Base-by-base conservation (phyloP, 2,113 vertebrate species). In the Ardeotis arabs region DNA sequence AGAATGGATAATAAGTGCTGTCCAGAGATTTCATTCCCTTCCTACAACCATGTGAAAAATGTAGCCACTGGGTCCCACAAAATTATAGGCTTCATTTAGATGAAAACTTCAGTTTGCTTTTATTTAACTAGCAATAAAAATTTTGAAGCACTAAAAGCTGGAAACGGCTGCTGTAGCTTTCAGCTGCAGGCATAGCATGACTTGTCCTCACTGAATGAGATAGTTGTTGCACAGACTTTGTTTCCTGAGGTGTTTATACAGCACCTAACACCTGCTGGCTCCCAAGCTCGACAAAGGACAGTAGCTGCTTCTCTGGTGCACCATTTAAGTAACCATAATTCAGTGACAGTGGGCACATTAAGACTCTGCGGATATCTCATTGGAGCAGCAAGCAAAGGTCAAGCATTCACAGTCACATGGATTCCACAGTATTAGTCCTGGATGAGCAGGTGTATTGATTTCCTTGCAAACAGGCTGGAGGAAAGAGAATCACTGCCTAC, bases 41-140 rank as follows among this genome's bases (percentile, higher is more conserved):
- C 87, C 31, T 76, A 73, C 45, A 91, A 63, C 44, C 16, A n/a
- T 44, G 55, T 90, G 94, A 96, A 93, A 95, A 91, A 96, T 84
- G 60, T 92, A 86, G 63, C 89, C 89, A 90, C 59, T 62, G 64
- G 49, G 73, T 84, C 45, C 56, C 47, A 95, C 45, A 85, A 85
- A 95, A 90, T 93, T 95, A 92, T 44, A 90, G 69, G 56, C 47
- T 94, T 95, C 76, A 89, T 73, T 88, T 93, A 84, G 60, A 87
- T 87, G n/a, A 96, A 95, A 96, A 78, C 49, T 93, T 94, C 9
- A 3, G 79, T 90, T 96, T 74, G 64, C 68, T 93, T 93, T 88
- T 94, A 84, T 95, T 96, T 93, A 91, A 95, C 84, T 63, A 87
- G 81, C 69, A 91, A 90, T 95, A 96, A 93, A 89, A 92, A 47